Conservation (phyloP, 1,140 invertebrate genomes). For the Dufourea novaeangliae region DNA sequence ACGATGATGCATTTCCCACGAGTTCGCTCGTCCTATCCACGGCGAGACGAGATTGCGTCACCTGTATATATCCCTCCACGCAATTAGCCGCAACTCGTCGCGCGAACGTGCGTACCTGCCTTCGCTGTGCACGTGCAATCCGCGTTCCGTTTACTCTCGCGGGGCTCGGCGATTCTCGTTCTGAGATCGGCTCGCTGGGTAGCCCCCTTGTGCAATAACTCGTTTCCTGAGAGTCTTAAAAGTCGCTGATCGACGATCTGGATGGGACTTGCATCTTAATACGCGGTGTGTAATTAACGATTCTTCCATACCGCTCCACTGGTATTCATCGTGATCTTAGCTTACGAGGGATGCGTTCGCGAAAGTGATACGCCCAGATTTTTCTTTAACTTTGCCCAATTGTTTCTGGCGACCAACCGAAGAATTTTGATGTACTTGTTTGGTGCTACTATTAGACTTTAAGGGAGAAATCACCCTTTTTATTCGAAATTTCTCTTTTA, state of each 20-base stretch:
- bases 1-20: conserved; percentile 28
- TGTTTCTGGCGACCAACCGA: too few species aligned
- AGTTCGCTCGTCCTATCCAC: not conserved
- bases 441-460: too few species aligned
- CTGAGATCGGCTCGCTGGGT: not conserved
- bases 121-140: not conserved
- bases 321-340: not conserved
- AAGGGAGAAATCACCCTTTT: too few species aligned
- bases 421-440: too few species aligned
- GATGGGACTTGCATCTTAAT: not conserved
- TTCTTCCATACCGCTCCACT: not conserved
- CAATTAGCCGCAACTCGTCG: conserved; percentile 28
- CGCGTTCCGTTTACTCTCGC: not conserved
- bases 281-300: not conserved
- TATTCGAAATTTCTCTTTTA: too few species aligned
- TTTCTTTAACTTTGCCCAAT: too few species aligned
- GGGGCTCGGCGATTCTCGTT: not conserved
- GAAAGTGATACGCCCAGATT: too few species aligned
- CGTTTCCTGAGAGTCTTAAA: not conserved
- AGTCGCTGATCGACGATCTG: not conserved
- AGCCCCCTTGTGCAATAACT: not conserved
- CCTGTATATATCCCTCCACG: not conserved
- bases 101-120: not conserved
- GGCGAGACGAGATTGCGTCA: conserved; percentile 2
- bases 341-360: too few species aligned